Conservation (phyloP, 2,888 invertebrate species). For the Drosophila mercatorum region DNA sequence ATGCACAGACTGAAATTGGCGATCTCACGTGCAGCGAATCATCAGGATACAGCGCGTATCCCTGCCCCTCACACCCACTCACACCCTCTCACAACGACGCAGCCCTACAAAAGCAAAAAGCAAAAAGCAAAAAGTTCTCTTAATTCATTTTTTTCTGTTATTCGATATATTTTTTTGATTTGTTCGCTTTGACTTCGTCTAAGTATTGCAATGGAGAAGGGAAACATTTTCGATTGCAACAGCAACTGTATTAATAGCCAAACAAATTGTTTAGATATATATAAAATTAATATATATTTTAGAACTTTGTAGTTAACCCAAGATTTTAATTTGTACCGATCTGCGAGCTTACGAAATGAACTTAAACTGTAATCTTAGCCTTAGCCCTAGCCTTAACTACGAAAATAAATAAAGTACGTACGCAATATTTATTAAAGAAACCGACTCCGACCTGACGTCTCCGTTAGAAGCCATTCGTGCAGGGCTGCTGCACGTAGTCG, state of each 20-base stretch:
- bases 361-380: conserved; percentile 41
- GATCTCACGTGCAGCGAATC: conserved; percentile 61
- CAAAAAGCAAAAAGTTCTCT: conserved; percentile 45
- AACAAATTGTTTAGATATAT: conserved; percentile 47
- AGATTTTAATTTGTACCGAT: conserved; percentile 60
- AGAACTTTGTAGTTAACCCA: conserved; percentile 18
- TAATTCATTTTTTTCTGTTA: conserved; percentile 55
- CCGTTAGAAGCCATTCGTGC: conserved; percentile 87
- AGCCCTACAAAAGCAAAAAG: conserved; percentile 50
- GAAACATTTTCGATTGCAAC: conserved; percentile 36
- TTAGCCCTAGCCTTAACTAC: conserved; percentile 64
- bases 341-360: conserved; percentile 55
- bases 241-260: conserved; percentile 68
- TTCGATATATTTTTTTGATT: conserved; percentile 40
- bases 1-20: conserved; percentile 73
- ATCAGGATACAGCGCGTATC: conserved; percentile 4
- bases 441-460: background rate
- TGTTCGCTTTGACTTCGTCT: conserved; percentile 65
- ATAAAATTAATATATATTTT: conserved; percentile 28
- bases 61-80: background rate
- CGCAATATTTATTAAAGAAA: conserved; percentile 48
- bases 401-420: conserved; percentile 66
- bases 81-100: conserved; percentile 51
- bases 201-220: conserved; percentile 69
- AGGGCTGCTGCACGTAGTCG: conserved; percentile 93